Conservation (phyloP, 2,113 vertebrate species). For the Gadus chalcogrammus region DNA sequence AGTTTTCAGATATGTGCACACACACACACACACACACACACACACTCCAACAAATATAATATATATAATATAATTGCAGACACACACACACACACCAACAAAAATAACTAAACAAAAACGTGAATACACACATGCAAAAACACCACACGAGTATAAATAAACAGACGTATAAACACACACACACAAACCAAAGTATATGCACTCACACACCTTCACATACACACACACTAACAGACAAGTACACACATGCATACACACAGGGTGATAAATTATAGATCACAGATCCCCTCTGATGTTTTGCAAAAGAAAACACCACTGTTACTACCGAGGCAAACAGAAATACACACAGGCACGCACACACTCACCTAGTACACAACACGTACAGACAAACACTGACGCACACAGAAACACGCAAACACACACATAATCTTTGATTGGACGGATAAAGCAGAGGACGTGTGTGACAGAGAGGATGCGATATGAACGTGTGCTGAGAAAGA, state of each 20-base stretch:
- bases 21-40: no score
- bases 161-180: no score
- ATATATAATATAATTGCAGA: no score
- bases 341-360: constrained; percentile 1
- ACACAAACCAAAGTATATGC: no score
- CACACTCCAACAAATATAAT: no score
- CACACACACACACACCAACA: not conserved
- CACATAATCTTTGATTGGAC: not conserved
- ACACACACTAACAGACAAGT: no score
- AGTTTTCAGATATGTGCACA: not conserved
- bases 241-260: constrained; percentile 15
- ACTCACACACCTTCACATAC: no score
- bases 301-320: constrained; percentile 33
- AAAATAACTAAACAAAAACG: not conserved
- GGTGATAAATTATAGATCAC: constrained; percentile 58
- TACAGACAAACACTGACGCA: no score
- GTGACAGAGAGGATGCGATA: not conserved
- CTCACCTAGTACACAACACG: not conserved
- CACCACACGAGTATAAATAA: no score
- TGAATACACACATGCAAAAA: no score
- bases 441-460: constrained; percentile 1
- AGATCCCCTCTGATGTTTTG: constrained; percentile 28
- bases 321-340: not conserved
- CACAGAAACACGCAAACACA: no score
- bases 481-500: not conserved